Base-by-base conservation (phyloP, 1,140 invertebrate species). In the Himalopsyche phryganea region DNA sequence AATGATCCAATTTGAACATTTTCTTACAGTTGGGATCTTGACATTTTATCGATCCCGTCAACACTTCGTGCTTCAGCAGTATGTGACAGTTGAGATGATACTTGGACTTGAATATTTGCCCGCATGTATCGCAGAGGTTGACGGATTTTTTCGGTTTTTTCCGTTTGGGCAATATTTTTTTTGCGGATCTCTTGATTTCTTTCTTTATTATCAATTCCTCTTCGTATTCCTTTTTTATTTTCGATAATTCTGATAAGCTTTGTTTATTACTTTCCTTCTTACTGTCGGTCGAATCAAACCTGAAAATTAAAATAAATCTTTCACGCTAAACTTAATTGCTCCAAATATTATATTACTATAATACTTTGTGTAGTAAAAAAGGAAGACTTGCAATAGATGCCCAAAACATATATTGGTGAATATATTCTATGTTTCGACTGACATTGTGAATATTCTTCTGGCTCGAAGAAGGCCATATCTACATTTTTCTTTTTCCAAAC, bases 1-100 rank as follows among this genome's bases (percentile, higher is more conserved):
- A 73, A 58, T 75, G 71, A 28, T 69, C 50, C n/a, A 71, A 69
- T 42, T 55, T 66, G 58, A 71, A 75, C 23, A 67, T 63, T 15
- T 65, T 69, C 38, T 66, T 66, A 42, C 75, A 78, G 14, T 69
- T 65, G 1, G 63, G 51, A 36, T 60, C 52, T 13, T 52, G 10
- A 67, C 66, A 65, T 70, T 77, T 68, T 68, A 68, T 10, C 63
- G 17, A 51, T 20, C 54, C 51, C 2, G 40, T 40, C 14, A 38
- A 40, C 2, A 38, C 58, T 13, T 61, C 53, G 33, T 65, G 63
- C 23, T 65, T 65, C 1, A 58, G 41, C 40, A 50, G 23, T n/a
- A 61, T 65, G 35, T 65, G 63, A 15, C 50, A 61, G 51, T 55
- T 65, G 14, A 65, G 32, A 18, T 58, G 63, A 23, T 59, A 61